phyloP scores from a whole-genome alignment of 2,113 vertebrate genomes.

The Solea senegalensis region DNA sequence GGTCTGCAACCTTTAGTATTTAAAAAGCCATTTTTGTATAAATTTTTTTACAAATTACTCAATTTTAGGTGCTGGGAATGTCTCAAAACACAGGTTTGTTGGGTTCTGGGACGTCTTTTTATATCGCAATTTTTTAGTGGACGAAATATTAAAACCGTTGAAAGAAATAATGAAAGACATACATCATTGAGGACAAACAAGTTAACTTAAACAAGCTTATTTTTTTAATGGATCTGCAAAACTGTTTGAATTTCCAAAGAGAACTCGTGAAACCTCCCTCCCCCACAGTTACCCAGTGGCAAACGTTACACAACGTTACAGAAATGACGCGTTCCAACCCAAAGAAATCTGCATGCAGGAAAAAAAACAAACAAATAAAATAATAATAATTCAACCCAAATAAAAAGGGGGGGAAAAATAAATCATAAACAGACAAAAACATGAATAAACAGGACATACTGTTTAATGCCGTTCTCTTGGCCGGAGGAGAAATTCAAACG shows the following conservation, averaged over 20 bases:
- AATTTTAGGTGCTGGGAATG: no score
- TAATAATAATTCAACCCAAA: constrained; percentile 40
- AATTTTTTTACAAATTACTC: no score
- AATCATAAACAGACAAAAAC: constrained; percentile 66
- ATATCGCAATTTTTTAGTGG: no score
- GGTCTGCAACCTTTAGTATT: no score
- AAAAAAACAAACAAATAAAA: constrained; percentile 27
- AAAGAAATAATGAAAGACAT: no score
- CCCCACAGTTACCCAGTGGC: constrained; percentile 77
- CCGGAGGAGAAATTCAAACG: constrained; percentile 81
- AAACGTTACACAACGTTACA: constrained; percentile 78
- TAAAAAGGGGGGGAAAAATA: constrained; percentile 22
- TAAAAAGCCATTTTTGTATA: no score
- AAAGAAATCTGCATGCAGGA: constrained; percentile 83
- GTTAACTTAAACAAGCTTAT: constrained; percentile 86
- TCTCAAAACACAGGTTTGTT: no score
- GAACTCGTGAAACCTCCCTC: constrained; percentile 74
- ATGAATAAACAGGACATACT: constrained; percentile 72
- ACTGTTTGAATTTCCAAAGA: constrained; percentile 85
- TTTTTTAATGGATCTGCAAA: constrained; percentile 89
- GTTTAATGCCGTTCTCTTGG: constrained; percentile 79
- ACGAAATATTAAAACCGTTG: no score
- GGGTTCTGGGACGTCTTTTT: no score
- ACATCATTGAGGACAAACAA: constrained; percentile 71
- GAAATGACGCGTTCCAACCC: constrained; percentile 70